These are phyloP conservation scores for Hydrotaea diabolus DNA, from an alignment of 2,888 invertebrate species.

Conservation along the genomic window DNA sequence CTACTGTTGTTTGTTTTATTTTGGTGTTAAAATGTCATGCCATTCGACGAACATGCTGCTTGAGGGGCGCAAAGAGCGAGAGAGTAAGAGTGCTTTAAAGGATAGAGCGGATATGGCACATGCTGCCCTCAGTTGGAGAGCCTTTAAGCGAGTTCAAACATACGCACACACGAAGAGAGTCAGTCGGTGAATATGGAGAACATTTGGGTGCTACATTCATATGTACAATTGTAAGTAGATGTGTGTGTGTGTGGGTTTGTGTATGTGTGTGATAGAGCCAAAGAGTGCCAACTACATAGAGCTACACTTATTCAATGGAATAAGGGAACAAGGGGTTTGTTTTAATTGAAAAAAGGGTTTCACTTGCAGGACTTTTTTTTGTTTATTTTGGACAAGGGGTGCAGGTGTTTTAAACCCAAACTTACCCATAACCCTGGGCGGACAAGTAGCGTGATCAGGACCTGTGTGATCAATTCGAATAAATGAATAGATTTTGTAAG, in stretches of 20 bases:
- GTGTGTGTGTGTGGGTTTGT: neutral
- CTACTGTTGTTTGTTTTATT: neutral
- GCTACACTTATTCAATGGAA: neutral
- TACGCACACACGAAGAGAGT: neutral
- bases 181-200: neutral
- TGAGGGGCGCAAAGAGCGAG: neutral
- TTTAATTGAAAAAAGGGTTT: neutral
- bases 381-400: neutral
- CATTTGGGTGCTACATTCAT: neutral
- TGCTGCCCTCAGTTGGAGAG: neutral
- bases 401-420: slow-evolving; percentile 58
- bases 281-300: no score
- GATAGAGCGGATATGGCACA: neutral
- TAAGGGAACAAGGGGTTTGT: neutral
- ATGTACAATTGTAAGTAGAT: neutral
- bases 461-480: slow-evolving; percentile 73
- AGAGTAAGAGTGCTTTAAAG: neutral
- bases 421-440: slow-evolving; percentile 81
- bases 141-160: neutral
- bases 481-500: slow-evolving; percentile 43
- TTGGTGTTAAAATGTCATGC: neutral
- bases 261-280: neutral
- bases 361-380: neutral
- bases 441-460: slow-evolving; percentile 81
- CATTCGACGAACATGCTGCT: neutral